Base-by-base conservation (phyloP, 2,113 vertebrate species). In the Smithornis capensis region DNA sequence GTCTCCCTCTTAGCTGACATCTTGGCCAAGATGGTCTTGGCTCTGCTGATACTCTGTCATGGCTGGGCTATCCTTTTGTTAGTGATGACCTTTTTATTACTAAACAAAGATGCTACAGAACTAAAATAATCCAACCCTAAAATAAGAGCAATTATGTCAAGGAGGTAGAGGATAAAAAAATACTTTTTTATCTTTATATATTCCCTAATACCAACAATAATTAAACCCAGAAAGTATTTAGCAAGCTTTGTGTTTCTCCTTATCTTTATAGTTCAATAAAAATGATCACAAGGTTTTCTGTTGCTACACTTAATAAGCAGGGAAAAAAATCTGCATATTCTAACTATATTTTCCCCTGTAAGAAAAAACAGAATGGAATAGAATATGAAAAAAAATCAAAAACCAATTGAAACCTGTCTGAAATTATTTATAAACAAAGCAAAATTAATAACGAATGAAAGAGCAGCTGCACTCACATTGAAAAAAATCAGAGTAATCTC, bases 31-130 rank as follows among this genome's bases (percentile, higher is more conserved):
- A 28, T 25, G 12, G 10, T 53, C 84, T 84, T 75, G 31, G 29
- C 18, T 83, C 52, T 81, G 37, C 45, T 53, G 31, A n/a, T 14
- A 22, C 15, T 57, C 9, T 49, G 60, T 33, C 31, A 14, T 22
- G 8, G 21, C 18, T 70, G 19, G 21, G 45, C 13, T 70, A 25
- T 33, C 65, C 9, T 23, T 90, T 33, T 49, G 25, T 62, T 74
- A 53, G 5, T 3, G 1, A 37, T n/a, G 0, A 0, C 27, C 10
- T 15, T 87, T 81, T 37, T 3, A 1, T 50, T 49, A n/a, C 31
- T 81, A 57, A 57, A 57, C 19, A 4, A 75, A 29, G 33, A 78
- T 70, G 42, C 6, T 47, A 24, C 27, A 63, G 19, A 86, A 59
- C 35, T 49, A 25, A 90, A 71, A 73, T 27, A 79, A 75, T 10